Conservation (phyloP, 2,888 invertebrate genomes). For the Amorpha juglandis region DNA sequence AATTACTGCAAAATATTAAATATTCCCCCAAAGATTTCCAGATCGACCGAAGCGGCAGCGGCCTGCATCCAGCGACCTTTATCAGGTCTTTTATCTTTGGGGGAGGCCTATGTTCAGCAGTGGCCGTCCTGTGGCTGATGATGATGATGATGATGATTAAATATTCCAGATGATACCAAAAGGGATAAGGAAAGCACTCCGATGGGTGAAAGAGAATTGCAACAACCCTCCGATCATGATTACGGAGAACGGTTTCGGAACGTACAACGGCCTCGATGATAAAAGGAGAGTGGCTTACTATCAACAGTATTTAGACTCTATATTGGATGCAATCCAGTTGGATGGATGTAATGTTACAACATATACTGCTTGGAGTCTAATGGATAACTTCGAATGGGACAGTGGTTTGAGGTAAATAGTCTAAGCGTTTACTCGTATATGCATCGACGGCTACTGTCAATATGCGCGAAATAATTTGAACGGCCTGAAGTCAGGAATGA, state of each 20-base stretch:
- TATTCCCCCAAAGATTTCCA: too few relatives aligned
- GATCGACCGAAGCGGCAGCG: too few relatives aligned
- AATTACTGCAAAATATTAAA: too few relatives aligned
- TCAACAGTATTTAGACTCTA: constrained; percentile 54
- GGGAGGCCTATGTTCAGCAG: too few relatives aligned
- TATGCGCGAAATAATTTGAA: too few relatives aligned
- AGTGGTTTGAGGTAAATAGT: constrained; percentile 50
- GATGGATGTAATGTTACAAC: constrained; percentile 59
- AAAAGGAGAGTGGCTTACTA: constrained; percentile 69
- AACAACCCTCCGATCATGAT: constrained; percentile 81
- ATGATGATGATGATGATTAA: not conserved
- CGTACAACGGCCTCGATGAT: constrained; percentile 61
- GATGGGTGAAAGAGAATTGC: constrained; percentile 83
- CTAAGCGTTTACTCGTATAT: too few relatives aligned
- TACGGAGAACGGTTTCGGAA: constrained; percentile 85
- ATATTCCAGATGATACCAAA: constrained; percentile 65
- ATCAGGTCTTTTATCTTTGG: too few relatives aligned
- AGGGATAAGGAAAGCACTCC: constrained; percentile 79
- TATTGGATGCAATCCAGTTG: constrained; percentile 58
- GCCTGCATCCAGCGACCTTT: too few relatives aligned
- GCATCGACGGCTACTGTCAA: too few relatives aligned
- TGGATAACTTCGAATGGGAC: constrained; percentile 75
- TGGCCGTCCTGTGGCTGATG: too few relatives aligned
- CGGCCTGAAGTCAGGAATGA: too few relatives aligned
- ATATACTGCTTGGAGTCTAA: constrained; percentile 71